phyloP scores from a whole-genome alignment of 2,797 vertebrate species.

The Cryptoprocta ferox region DNA sequence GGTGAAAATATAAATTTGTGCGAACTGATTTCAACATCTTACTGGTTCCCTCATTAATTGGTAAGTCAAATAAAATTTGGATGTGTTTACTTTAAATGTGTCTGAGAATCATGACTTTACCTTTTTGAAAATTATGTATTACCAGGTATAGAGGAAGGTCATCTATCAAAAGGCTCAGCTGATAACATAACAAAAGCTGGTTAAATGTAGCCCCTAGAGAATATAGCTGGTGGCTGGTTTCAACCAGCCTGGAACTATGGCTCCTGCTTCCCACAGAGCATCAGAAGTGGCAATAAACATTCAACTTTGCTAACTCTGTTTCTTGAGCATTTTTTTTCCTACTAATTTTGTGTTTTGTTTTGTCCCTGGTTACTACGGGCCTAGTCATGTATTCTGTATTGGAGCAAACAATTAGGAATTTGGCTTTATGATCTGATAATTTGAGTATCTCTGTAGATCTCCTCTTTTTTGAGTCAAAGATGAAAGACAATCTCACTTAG shows the following conservation, averaged over 20 bases:
- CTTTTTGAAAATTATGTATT: not conserved
- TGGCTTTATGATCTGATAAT: not conserved
- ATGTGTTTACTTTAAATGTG: not conserved
- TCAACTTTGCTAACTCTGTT: not conserved
- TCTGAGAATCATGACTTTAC: not conserved
- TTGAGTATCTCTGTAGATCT: not conserved
- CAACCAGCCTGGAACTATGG: not conserved
- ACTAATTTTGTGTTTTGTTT: not conserved
- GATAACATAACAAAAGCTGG: not conserved
- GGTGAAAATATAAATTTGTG: not conserved
- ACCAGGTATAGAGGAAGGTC: not conserved
- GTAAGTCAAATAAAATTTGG: not conserved
- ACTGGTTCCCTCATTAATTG: not conserved
- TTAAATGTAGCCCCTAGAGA: not conserved
- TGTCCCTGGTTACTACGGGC: not conserved
- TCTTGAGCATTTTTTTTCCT: not conserved
- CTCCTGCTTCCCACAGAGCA: not conserved
- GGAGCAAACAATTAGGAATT: not conserved
- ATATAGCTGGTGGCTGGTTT: rapidly evolving
- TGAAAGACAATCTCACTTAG: not conserved
- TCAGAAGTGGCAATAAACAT: not conserved
- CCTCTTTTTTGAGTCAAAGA: not conserved
- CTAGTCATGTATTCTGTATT: not conserved
- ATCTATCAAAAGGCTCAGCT: not conserved
- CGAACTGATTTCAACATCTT: not conserved